Evolutionary conservation across 2,888 invertebrate genomes (phyloP).

Genomic region (Chirona hameri): DNA sequence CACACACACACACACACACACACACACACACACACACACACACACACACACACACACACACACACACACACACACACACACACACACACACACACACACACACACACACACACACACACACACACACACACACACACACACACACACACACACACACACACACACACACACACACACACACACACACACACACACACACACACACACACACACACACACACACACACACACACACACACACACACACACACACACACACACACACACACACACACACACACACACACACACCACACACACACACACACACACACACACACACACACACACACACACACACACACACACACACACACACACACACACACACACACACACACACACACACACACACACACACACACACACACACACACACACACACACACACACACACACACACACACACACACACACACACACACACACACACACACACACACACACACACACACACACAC

Average conservation of each 20-base stretch:
- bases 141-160: too few species aligned
- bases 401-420: neutral
- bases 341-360: neutral
- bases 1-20: slow-evolving; percentile 1
- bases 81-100: neutral
- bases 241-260: too few species aligned
- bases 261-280: too few species aligned
- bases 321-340: too few species aligned
- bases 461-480: neutral
- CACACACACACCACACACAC: neutral
- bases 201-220: neutral
- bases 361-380: neutral
- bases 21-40: neutral
- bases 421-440: too few species aligned
- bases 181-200: neutral
- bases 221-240: neutral
- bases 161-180: neutral
- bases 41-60: too few species aligned
- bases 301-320: neutral
- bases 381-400: slow-evolving; percentile 1
- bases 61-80: neutral
- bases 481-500: slow-evolving; percentile 22
- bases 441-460: neutral
- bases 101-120: slow-evolving; percentile 6
- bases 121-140: neutral